Conservation (phyloP, 2,797 vertebrate species). For the Carapus acus region DNA sequence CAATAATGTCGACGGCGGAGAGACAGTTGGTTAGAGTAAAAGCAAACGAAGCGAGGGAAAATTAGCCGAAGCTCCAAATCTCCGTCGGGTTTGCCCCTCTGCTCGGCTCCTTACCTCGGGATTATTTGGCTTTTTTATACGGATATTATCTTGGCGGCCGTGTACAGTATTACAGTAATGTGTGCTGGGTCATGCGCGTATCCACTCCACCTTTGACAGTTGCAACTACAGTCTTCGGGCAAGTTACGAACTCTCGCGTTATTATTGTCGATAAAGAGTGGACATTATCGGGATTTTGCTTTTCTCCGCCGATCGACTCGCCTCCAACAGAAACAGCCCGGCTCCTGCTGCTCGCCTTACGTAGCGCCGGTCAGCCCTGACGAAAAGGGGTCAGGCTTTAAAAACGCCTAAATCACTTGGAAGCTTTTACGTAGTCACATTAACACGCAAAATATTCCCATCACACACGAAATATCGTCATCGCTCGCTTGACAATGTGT, state of each 20-base stretch:
- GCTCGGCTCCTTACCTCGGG: slow-evolving; percentile 73
- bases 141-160: slow-evolving; percentile 73
- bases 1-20: slow-evolving; percentile 66
- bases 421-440: too few relatives aligned
- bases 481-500: slow-evolving; percentile 22
- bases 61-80: slow-evolving; percentile 43
- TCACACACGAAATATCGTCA: slow-evolving; percentile 8
- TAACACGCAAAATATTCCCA: slow-evolving; percentile 38
- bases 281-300: slow-evolving; percentile 54
- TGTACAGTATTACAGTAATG: slow-evolving; percentile 74
- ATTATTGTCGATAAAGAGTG: slow-evolving; percentile 64
- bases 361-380: slow-evolving; percentile 69
- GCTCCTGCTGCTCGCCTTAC: slow-evolving; percentile 63
- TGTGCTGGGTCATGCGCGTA: slow-evolving; percentile 75
- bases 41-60: slow-evolving; percentile 58
- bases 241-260: slow-evolving; percentile 81
- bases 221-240: slow-evolving; percentile 73
- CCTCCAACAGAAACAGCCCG: slow-evolving; percentile 37
- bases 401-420: slow-evolving; percentile 59
- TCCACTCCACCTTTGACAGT: slow-evolving; percentile 84
- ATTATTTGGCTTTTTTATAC: slow-evolving; percentile 68
- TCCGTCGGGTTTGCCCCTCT: slow-evolving; percentile 47
- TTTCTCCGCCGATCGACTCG: slow-evolving; percentile 60
- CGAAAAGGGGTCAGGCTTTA: slow-evolving; percentile 62
- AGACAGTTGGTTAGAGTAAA: slow-evolving; percentile 62